A percentile compares a stretch with the other conserved stretches of the same genome.
These are phyloP conservation scores for Myripristis murdjan DNA, from an alignment of 2,797 vertebrate species.

Conservation along the genomic window DNA sequence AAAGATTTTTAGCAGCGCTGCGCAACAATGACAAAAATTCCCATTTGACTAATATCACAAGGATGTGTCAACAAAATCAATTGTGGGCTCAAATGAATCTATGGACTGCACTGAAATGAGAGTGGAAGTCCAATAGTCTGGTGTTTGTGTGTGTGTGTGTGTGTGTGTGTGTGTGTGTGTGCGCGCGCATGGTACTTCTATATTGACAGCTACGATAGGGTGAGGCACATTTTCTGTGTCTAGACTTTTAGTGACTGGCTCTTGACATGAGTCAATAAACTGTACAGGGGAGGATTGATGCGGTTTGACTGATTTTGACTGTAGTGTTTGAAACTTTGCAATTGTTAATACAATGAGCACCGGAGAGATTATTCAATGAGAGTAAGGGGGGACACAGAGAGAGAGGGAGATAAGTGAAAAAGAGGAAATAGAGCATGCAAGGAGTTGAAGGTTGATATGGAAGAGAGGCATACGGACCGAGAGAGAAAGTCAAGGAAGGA, in stretches of 20 bases:
- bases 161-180: neutral
- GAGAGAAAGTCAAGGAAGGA: slow-evolving; percentile 41
- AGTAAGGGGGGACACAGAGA: slow-evolving; percentile 21
- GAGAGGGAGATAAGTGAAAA: too few species aligned
- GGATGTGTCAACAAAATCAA: slow-evolving; percentile 22
- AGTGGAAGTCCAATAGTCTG: slow-evolving; percentile 11
- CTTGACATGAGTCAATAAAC: slow-evolving; percentile 78
- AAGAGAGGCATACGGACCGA: slow-evolving; percentile 34
- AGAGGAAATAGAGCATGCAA: slow-evolving; percentile 49
- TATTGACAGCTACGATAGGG: slow-evolving; percentile 64
- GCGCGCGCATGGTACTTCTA: neutral
- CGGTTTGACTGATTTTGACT: slow-evolving; percentile 66
- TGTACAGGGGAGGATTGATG: slow-evolving; percentile 72
- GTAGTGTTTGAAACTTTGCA: slow-evolving; percentile 72
- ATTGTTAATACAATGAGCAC: slow-evolving; percentile 71
- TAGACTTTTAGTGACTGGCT: slow-evolving; percentile 72
- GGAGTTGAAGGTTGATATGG: slow-evolving; percentile 68
- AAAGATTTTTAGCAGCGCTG: slow-evolving; percentile 43
- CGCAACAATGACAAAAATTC: slow-evolving; percentile 14
- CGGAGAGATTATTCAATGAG: slow-evolving; percentile 43
- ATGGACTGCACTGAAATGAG: neutral
- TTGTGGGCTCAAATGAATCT: slow-evolving; percentile 23
- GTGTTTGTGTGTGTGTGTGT: slow-evolving; percentile 22
- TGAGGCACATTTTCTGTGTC: slow-evolving; percentile 71
- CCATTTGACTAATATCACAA: slow-evolving; percentile 40